A percentile compares a stretch with the other conserved stretches of the same genome.
phyloP scores from a whole-genome alignment of 1,140 invertebrate species.

The Oscheius sp. region DNA sequence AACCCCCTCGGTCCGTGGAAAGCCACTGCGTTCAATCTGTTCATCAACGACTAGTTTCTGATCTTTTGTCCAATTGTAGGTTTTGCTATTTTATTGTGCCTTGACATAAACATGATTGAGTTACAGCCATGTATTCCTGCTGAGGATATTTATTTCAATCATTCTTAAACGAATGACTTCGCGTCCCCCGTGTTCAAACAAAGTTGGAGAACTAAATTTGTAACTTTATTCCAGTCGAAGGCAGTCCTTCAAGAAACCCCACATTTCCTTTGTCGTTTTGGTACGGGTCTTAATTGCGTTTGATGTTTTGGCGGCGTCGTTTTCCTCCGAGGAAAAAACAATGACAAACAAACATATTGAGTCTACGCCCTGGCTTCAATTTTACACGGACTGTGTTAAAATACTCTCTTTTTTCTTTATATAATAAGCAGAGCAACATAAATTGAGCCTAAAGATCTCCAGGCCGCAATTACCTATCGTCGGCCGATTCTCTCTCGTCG shows the following conservation, averaged over 20 bases:
- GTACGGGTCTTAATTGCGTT: too few relatives aligned
- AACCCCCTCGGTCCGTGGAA: conserved; percentile 7
- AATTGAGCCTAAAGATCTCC: neutral
- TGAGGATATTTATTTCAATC: neutral
- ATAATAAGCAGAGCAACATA: too few relatives aligned
- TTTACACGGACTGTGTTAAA: too few relatives aligned
- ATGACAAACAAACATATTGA: too few relatives aligned
- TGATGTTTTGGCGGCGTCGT: too few relatives aligned
- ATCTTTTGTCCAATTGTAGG: neutral
- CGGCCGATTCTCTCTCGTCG: neutral
- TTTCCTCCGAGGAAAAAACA: too few relatives aligned
- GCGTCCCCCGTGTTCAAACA: neutral
- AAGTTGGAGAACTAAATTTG: too few relatives aligned
- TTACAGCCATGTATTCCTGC: neutral
- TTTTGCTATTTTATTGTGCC: neutral
- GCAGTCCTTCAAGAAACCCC: too few relatives aligned
- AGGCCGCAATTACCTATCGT: neutral
- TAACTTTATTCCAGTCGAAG: too few relatives aligned
- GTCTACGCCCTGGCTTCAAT: too few relatives aligned
- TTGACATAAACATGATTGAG: neutral
- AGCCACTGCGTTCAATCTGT: neutral
- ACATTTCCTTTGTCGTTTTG: too few relatives aligned
- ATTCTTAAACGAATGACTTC: neutral
- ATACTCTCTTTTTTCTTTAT: neutral
- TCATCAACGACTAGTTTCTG: neutral